Evolutionary conservation across 1,140 invertebrate species (phyloP).

Genomic region (Euschistus heros): DNA sequence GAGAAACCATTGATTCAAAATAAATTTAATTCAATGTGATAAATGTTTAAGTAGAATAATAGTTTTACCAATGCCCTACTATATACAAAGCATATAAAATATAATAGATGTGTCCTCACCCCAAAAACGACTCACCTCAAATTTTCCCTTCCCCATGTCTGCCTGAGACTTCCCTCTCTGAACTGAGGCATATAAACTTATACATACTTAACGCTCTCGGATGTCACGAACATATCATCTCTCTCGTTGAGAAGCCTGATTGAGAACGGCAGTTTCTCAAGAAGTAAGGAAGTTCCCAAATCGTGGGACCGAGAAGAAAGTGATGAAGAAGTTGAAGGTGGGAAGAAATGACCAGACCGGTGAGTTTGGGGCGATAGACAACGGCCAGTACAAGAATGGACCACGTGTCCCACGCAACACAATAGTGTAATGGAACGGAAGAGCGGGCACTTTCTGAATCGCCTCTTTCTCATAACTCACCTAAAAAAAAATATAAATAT

Average conservation of each 20-base stretch:
- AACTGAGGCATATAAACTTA: constrained; percentile 6
- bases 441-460: constrained; percentile 5
- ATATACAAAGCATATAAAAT: not conserved
- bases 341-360: not conserved
- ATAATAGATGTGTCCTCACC: constrained; percentile 7
- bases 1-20: no score
- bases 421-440: not conserved
- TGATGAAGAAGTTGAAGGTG: constrained; percentile 1
- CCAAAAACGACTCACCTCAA: constrained; percentile 10
- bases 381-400: not conserved
- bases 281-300: not conserved
- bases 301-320: constrained; percentile 7
- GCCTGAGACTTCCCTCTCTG: not conserved
- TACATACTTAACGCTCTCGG: constrained; percentile 11
- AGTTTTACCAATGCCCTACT: no score
- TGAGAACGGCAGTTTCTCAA: not conserved
- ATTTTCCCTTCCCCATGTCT: constrained; percentile 12
- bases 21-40: no score
- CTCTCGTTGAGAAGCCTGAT: not conserved
- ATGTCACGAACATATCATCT: not conserved
- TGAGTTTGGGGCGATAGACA: constrained; percentile 1
- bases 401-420: not conserved
- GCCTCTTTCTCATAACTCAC: constrained; percentile 21
- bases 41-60: no score
- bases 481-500: constrained; percentile 23